A percentile compares a stretch with the other conserved stretches of the same genome.
These are phyloP conservation scores for Hormiphora californensis DNA, from an alignment of 37 sponge, comb jelly and placozoan species.

Conservation along the genomic window DNA sequence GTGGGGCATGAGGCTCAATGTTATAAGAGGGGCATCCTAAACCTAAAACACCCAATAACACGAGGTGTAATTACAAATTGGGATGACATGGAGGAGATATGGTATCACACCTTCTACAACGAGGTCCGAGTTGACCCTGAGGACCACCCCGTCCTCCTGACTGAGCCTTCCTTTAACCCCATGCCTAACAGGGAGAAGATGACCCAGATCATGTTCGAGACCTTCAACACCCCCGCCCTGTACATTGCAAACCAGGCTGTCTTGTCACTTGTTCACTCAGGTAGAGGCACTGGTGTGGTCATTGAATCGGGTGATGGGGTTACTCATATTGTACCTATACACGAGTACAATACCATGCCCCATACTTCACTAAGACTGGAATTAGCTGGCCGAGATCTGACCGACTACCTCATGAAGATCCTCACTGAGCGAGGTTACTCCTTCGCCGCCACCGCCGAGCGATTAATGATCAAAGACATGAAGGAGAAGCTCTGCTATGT, in stretches of 20 bases:
- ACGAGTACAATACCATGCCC: constrained; percentile 95
- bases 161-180: background rate
- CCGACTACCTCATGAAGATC: constrained; percentile 96
- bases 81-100: no score
- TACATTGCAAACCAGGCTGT: background rate
- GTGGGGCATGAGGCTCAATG: no score
- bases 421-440: constrained; percentile 91
- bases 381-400: constrained; percentile 88
- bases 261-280: background rate
- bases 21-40: no score
- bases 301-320: constrained; percentile 97
- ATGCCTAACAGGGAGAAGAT: background rate
- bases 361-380: constrained; percentile 94
- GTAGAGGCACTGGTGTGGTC: constrained; percentile 96
- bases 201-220: background rate
- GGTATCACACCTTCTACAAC: no score
- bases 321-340: constrained; percentile 95
- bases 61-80: no score
- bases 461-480: constrained; percentile 94
- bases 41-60: no score
- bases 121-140: background rate
- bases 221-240: background rate
- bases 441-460: constrained; percentile 96
- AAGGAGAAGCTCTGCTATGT: constrained; percentile 57
- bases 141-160: background rate